Conservation (phyloP, 2,888 invertebrate genomes). For the Catocala nupta region DNA sequence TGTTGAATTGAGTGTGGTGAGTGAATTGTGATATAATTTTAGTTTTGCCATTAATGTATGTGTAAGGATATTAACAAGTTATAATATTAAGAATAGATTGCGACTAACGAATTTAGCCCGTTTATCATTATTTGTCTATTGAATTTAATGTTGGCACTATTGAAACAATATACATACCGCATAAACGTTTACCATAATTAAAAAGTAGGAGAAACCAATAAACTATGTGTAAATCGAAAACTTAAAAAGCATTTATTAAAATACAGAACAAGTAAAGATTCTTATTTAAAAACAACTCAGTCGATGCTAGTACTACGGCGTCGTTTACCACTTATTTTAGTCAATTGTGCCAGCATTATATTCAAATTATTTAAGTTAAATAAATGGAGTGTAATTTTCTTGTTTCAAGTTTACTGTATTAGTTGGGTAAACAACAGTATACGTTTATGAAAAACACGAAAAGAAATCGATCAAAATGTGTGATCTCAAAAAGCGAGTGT, state of each 20-base stretch:
- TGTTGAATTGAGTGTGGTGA: slow-evolving; percentile 26
- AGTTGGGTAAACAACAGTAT: slow-evolving; percentile 6
- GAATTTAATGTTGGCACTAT: too few relatives aligned
- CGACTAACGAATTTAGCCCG: not conserved
- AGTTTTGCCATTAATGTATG: slow-evolving; percentile 39
- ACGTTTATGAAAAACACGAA: not conserved
- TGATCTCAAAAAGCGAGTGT: slow-evolving; percentile 35
- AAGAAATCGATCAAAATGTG: slow-evolving; percentile 32
- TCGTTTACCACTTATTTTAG: too few relatives aligned
- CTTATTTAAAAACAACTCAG: too few relatives aligned
- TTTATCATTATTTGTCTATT: not conserved
- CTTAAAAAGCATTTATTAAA: too few relatives aligned
- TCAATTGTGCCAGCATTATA: too few relatives aligned
- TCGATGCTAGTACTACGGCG: too few relatives aligned
- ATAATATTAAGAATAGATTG: not conserved
- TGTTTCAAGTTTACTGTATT: not conserved
- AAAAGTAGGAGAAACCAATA: too few relatives aligned
- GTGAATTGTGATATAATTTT: slow-evolving; percentile 51
- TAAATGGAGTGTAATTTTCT: not conserved
- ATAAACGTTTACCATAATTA: too few relatives aligned
- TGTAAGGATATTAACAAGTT: not conserved
- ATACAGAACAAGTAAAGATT: too few relatives aligned
- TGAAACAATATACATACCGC: too few relatives aligned
- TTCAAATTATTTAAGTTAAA: not conserved
- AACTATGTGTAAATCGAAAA: too few relatives aligned